Evolutionary conservation across 2,113 vertebrate genomes (phyloP), one percentile per base, ranked within the genome.

Genomic region (Isurus oxyrinchus): DNA sequence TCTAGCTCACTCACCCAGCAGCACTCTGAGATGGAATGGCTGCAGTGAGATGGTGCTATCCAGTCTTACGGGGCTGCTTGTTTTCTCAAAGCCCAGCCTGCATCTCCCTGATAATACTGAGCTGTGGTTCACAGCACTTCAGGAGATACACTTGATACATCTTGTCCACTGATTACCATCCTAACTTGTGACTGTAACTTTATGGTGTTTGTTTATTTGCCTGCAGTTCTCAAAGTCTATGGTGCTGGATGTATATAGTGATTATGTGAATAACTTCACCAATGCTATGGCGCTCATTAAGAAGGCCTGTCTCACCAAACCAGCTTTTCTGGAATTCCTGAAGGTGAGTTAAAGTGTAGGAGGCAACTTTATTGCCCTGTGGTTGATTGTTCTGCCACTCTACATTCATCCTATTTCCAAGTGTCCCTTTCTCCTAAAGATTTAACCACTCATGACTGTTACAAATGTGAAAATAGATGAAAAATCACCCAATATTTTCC

Each of bases 181-280:
- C 10, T 13, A n/a, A 35, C 13, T 25, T 88, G 49, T 14, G n/a
- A 5, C 35, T 63, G 57, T 19, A 21, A 63, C 35, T 21, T 40
- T 63, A 35, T 61, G n/a, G 90, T 44, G 8, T 23, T 66, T 61
- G 14, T 27, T 76, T 76, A 35, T n/a, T 25, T 5, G 3, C 67
- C 96, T 40, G 59, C 96, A 99, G 99, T 99, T 99, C 97, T 99
- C 99, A 97, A 99, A 99, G 97, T 99, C 99, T 3, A 99, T 99
- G 99, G 99, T 99, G 96, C 97, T 99, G 84, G 99, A 99, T 0
- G 98, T 99, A 4, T 99, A 99, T 98, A 99, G 99, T 0, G 99
- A 99, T 55, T 99, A 99, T 0, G 99, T 99, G 97, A 99, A 99
- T 98, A 99, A 99, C 98, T 99, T 99, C 98, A 99, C 99, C 97